phyloP scores from a whole-genome alignment of 2,888 invertebrate species.

The Apomyelois bistriatella region DNA sequence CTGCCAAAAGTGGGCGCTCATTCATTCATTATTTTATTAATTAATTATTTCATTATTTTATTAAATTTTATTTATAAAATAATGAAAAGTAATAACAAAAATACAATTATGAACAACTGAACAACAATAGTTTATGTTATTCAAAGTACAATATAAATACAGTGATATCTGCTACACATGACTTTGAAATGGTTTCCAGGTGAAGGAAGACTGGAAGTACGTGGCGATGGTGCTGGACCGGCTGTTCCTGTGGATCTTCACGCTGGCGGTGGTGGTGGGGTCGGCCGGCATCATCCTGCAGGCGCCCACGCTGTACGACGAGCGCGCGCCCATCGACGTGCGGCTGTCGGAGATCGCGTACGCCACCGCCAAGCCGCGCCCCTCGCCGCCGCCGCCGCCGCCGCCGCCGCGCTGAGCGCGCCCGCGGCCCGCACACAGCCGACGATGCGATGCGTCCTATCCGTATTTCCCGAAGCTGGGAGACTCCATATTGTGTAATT shows the following conservation, averaged over 20 bases:
- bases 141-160: no score
- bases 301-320: conserved; percentile 96
- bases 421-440: conserved; percentile 13
- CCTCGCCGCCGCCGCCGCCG: conserved; percentile 46
- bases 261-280: conserved; percentile 95
- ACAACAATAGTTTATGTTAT: no score
- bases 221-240: conserved; percentile 99
- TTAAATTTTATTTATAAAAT: no score
- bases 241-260: conserved; percentile 98
- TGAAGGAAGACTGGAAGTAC: conserved; percentile 99
- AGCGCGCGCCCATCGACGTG: conserved; percentile 92
- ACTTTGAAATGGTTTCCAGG: conserved; percentile 75
- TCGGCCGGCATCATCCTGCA: conserved; percentile 96
- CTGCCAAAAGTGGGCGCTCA: no score
- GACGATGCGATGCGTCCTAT: conserved; percentile 27
- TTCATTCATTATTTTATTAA: no score
- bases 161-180: no score
- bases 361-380: conserved; percentile 90
- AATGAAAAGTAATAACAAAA: no score
- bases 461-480: conserved; percentile 29
- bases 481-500: conserved; percentile 31
- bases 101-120: no score
- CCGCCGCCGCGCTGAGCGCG: conserved; percentile 17
- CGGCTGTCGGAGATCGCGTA: conserved; percentile 94
- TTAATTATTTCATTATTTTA: no score